Percentiles rank a stretch among this genome's conserved stretches.
Conservation (phyloP, 2,888 invertebrate species). For the Drosophila rubida region DNA sequence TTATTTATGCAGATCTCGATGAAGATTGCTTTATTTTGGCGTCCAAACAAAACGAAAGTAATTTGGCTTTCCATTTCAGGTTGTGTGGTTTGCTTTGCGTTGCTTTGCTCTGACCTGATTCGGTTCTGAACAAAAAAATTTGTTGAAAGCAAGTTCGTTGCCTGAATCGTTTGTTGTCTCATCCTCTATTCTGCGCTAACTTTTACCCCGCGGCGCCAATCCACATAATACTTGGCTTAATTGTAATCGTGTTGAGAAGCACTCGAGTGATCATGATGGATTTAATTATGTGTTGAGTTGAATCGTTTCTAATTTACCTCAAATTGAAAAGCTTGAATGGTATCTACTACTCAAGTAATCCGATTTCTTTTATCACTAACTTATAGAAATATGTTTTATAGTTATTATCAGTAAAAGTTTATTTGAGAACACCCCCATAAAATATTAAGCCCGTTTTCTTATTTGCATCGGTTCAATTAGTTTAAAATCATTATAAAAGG, state of each 20-base stretch:
- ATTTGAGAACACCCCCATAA: too few relatives aligned
- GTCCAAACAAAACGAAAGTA: slow-evolving; percentile 71
- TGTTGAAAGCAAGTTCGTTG: slow-evolving; percentile 43
- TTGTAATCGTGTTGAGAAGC: slow-evolving; percentile 19
- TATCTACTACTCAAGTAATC: too few relatives aligned
- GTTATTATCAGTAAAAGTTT: too few relatives aligned
- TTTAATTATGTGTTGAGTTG: slow-evolving; percentile 9
- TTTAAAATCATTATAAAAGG: too few relatives aligned
- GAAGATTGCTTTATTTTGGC: slow-evolving; percentile 34
- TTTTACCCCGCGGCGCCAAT: slow-evolving; percentile 24
- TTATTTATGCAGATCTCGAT: neutral
- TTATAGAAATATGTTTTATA: too few relatives aligned
- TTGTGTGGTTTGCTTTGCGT: slow-evolving; percentile 29
- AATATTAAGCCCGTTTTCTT: too few relatives aligned
- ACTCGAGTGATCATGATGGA: slow-evolving; percentile 20
- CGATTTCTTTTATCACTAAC: too few relatives aligned
- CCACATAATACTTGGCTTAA: slow-evolving; percentile 19
- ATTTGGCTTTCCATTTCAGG: slow-evolving; percentile 75
- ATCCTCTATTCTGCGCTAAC: slow-evolving; percentile 30
- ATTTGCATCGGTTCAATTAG: too few relatives aligned
- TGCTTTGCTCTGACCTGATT: slow-evolving; percentile 63
- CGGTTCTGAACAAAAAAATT: slow-evolving; percentile 21
- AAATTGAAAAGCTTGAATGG: too few relatives aligned
- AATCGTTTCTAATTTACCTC: neutral
- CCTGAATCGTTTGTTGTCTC: slow-evolving; percentile 50